Percentiles rank a stretch among this genome's conserved stretches.
Conservation (phyloP, 35 echinoderm and acorn worm species). For the Nesometra sesokonis region DNA sequence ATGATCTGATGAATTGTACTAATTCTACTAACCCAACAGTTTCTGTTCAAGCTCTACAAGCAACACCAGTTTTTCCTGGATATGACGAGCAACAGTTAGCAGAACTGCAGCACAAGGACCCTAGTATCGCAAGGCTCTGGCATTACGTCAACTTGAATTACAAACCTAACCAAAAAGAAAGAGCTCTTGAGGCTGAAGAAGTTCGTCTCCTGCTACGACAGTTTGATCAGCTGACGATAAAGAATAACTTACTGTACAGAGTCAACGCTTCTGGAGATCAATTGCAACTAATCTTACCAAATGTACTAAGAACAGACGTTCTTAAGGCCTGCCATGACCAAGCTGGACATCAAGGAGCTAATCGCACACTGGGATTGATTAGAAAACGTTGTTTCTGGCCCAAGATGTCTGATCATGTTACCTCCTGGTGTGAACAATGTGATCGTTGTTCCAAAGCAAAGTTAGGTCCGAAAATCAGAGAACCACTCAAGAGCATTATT, state of each 20-base stretch:
- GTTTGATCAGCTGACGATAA: neutral
- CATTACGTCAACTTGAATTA: neutral
- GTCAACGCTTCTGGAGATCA: neutral
- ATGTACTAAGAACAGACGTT: neutral
- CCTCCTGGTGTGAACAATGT: conserved; percentile 3
- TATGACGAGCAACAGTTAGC: neutral
- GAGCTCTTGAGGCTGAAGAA: neutral
- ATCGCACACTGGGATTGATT: conserved; percentile 13
- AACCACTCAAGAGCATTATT: conserved; percentile 4
- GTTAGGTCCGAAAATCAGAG: conserved; percentile 11
- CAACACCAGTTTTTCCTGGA: neutral
- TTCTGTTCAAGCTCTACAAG: neutral
- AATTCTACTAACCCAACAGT: neutral
- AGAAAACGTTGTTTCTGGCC: conserved; percentile 27
- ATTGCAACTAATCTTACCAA: conserved; percentile 14
- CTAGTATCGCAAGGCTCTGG: neutral
- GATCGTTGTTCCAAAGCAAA: conserved; percentile 34
- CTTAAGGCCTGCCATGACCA: conserved; percentile 15
- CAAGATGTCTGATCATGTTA: neutral
- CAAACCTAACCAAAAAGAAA: neutral
- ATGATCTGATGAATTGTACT: neutral
- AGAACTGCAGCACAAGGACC: conserved; percentile 1
- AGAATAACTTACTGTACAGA: conserved; percentile 14
- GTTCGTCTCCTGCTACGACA: conserved; percentile 12
- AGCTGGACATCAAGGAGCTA: conserved; percentile 23